These are phyloP conservation scores for Luidia sarsii DNA, from an alignment of 53 echinoderm and acorn worm genomes.

Conservation along the genomic window DNA sequence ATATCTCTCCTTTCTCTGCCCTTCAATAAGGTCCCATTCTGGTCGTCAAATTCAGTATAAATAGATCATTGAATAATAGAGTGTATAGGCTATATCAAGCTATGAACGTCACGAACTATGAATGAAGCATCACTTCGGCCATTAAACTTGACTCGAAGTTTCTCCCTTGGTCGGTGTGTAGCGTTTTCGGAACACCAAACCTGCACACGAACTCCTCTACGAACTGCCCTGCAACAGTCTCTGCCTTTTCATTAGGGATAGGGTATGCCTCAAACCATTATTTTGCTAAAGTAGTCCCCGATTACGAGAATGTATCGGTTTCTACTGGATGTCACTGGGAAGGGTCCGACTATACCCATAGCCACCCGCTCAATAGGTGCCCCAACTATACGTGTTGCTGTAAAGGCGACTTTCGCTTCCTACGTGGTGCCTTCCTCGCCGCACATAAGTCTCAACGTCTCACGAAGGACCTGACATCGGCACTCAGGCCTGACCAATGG, in stretches of 20 bases:
- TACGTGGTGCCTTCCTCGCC: neutral
- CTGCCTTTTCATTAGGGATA: too few relatives aligned
- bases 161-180: slow-evolving; percentile 6
- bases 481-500: slow-evolving; percentile 40
- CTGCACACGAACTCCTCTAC: neutral
- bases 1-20: too few relatives aligned
- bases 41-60: too few relatives aligned
- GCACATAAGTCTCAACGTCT: slow-evolving; percentile 40
- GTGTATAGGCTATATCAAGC: too few relatives aligned
- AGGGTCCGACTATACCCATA: neutral
- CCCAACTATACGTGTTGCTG: neutral
- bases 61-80: too few relatives aligned
- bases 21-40: too few relatives aligned
- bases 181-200: neutral
- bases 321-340: neutral
- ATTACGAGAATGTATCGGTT: neutral
- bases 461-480: slow-evolving; percentile 23
- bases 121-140: neutral
- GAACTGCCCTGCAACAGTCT: neutral
- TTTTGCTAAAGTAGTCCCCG: slow-evolving; percentile 5
- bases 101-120: too few relatives aligned
- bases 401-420: slow-evolving; percentile 4
- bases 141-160: neutral
- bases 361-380: slow-evolving; percentile 38
- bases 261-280: too few relatives aligned